Percentiles rank a stretch among this genome's conserved stretches.
These are phyloP conservation scores for Nannobrachium achirus DNA, from an alignment of 2,113 vertebrate genomes.

Conservation along the genomic window DNA sequence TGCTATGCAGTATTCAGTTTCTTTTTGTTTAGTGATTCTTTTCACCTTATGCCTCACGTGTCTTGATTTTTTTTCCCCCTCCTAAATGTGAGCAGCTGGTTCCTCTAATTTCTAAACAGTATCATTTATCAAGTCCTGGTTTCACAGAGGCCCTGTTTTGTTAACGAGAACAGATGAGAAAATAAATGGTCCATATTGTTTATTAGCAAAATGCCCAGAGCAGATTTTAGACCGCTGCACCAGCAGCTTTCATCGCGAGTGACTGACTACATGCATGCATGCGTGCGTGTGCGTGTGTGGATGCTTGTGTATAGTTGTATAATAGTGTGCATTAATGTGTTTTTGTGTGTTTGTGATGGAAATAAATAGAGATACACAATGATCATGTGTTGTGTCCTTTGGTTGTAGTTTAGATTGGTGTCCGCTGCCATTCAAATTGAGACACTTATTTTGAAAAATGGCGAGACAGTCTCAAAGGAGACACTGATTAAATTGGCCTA, in stretches of 20 bases:
- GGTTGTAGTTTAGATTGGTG: not conserved
- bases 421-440: not conserved
- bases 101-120: conserved; percentile 48
- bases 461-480: conserved; percentile 13
- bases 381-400: not conserved
- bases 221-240: conserved; percentile 35
- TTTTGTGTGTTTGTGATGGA: not conserved
- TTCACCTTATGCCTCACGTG: conserved; percentile 39
- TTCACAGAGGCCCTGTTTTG: conserved; percentile 42
- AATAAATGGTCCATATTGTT: conserved; percentile 47
- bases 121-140: conserved; percentile 61
- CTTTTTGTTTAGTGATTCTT: conserved; percentile 23
- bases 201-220: not conserved
- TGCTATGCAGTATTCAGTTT: conserved; percentile 15
- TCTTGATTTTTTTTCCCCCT: conserved; percentile 9
- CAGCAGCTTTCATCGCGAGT: conserved; percentile 21
- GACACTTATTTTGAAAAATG: conserved; percentile 46
- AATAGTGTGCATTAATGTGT: not conserved
- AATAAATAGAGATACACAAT: not conserved
- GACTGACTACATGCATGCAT: conserved; percentile 10
- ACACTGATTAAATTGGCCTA: conserved; percentile 21
- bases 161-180: conserved; percentile 53
- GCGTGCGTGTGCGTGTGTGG: not conserved
- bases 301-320: conserved; percentile 2
- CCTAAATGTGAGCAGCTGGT: conserved; percentile 63